Evolutionary conservation across 92 coral and sea anemone species (phyloP).

Genomic region (Epizoanthus ramosus): DNA sequence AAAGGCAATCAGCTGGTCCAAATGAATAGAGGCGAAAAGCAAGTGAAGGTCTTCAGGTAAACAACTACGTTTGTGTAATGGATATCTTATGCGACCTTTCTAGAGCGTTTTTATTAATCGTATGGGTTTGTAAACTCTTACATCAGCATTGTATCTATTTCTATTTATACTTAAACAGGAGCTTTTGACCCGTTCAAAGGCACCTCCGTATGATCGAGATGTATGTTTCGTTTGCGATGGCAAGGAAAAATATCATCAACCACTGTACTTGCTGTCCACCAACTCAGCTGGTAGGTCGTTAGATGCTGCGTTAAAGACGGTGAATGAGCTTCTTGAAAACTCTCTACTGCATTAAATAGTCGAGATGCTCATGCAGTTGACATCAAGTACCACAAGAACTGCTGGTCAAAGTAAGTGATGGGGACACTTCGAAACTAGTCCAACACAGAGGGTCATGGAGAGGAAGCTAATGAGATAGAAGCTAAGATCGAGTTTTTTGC

Average conservation of each 20-base stretch:
- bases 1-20: constrained; percentile 41
- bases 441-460: neutral
- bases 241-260: constrained; percentile 33
- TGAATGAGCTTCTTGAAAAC: constrained; percentile 48
- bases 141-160: no score
- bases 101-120: no score
- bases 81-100: no score
- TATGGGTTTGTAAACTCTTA: no score
- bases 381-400: constrained; percentile 61
- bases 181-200: constrained; percentile 50
- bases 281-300: constrained; percentile 51
- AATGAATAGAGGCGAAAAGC: constrained; percentile 47
- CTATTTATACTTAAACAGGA: neutral
- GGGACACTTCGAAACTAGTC: constrained; percentile 28
- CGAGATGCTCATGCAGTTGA: constrained; percentile 68
- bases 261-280: constrained; percentile 44
- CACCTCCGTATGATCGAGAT: constrained; percentile 59
- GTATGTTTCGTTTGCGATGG: constrained; percentile 64
- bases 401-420: constrained; percentile 42
- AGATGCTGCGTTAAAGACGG: constrained; percentile 26
- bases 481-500: constrained; percentile 44
- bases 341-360: constrained; percentile 48
- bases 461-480: constrained; percentile 32
- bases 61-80: no score
- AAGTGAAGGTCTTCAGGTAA: constrained; percentile 36